These are phyloP conservation scores for Apodemus sylvaticus DNA, from an alignment of 2,113 vertebrate genomes.

Conservation along the genomic window DNA sequence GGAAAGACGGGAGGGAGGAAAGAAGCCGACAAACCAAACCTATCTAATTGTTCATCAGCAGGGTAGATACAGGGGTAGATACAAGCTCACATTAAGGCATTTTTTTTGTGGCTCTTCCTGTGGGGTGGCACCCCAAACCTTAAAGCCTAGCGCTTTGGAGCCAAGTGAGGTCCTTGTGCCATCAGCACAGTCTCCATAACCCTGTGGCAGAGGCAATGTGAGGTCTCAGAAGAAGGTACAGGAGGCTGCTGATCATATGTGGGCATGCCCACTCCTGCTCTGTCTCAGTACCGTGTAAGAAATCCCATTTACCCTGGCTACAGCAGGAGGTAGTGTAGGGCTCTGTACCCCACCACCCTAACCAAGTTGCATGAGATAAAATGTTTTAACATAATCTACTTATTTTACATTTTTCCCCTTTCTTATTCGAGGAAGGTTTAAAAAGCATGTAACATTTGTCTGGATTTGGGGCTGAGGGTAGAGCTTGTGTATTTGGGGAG, in stretches of 20 bases:
- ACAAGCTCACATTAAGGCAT: constrained; percentile 58
- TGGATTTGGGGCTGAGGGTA: background rate
- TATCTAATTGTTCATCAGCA: background rate
- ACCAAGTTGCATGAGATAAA: constrained; percentile 72
- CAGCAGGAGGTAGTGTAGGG: constrained; percentile 84
- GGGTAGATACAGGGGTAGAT: no score
- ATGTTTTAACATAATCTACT: constrained; percentile 71
- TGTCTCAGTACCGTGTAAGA: background rate
- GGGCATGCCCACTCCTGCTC: background rate
- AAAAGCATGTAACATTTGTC: constrained; percentile 55
- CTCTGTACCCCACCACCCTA: constrained; percentile 66
- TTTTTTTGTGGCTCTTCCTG: constrained; percentile 37
- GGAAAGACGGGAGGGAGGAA: background rate
- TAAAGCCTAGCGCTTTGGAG: background rate
- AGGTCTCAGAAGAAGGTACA: background rate
- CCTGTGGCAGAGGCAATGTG: background rate
- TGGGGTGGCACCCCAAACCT: background rate
- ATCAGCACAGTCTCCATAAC: background rate
- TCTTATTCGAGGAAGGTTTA: constrained; percentile 9
- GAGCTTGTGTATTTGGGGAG: background rate
- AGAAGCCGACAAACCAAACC: constrained; percentile 6
- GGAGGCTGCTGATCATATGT: background rate
- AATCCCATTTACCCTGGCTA: constrained; percentile 52
- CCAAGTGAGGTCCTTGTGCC: constrained; percentile 8
- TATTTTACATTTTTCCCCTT: constrained; percentile 29